Evolutionary conservation across 2,888 invertebrate genomes (phyloP).

Genomic region (Volucella bombylans): DNA sequence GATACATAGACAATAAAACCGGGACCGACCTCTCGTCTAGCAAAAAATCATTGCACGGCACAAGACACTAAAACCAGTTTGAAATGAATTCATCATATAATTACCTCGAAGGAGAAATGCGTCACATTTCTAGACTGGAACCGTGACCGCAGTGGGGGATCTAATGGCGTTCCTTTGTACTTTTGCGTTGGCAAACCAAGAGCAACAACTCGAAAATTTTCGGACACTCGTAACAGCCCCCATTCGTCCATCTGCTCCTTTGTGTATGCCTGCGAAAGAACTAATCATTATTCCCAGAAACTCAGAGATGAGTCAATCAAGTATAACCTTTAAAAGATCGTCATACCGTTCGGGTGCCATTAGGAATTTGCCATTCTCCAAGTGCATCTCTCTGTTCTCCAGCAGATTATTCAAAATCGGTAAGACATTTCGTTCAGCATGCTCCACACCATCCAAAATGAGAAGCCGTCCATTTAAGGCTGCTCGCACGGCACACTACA

Average conservation of each 20-base stretch:
- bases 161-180: slow-evolving; percentile 95
- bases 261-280: slow-evolving; percentile 87
- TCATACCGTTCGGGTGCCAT: slow-evolving; percentile 95
- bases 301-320: neutral
- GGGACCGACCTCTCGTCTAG: no score
- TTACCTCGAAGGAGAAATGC: slow-evolving; percentile 78
- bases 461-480: slow-evolving; percentile 93
- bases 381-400: slow-evolving; percentile 98
- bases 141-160: slow-evolving; percentile 96
- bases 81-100: no score
- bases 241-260: slow-evolving; percentile 90
- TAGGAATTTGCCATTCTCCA: slow-evolving; percentile 97
- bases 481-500: slow-evolving; percentile 95
- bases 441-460: slow-evolving; percentile 97
- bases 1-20: no score
- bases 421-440: slow-evolving; percentile 97
- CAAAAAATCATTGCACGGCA: neutral
- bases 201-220: slow-evolving; percentile 95
- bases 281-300: slow-evolving; percentile 30
- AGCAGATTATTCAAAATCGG: slow-evolving; percentile 97
- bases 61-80: neutral
- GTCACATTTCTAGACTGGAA: slow-evolving; percentile 96
- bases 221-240: slow-evolving; percentile 95
- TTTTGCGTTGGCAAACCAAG: slow-evolving; percentile 94
- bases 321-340: slow-evolving; percentile 89